A percentile compares a stretch with the other conserved stretches of the same genome.
These are phyloP conservation scores for Vipera latastei DNA, from an alignment of 2,797 vertebrate genomes.

Conservation along the genomic window DNA sequence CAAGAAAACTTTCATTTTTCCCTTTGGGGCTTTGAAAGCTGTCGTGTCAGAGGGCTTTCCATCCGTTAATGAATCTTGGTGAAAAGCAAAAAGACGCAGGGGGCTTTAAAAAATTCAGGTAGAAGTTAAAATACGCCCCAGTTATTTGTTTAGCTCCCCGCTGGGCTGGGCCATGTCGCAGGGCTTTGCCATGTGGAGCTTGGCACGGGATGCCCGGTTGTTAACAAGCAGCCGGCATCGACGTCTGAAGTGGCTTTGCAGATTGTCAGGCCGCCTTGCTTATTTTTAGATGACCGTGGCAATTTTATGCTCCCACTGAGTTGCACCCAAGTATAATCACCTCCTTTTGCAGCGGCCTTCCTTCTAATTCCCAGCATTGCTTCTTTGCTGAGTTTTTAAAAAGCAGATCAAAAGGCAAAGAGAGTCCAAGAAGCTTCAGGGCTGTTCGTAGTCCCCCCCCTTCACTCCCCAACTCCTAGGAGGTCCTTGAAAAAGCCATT, in stretches of 20 bases:
- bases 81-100: neutral
- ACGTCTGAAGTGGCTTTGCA: conserved; percentile 1
- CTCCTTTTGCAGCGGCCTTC: neutral
- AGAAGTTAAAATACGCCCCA: neutral
- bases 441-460: no score
- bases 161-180: neutral
- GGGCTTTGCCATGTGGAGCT: fast-evolving
- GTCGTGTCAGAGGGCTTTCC: neutral
- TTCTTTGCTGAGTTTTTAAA: neutral
- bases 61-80: neutral
- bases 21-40: neutral
- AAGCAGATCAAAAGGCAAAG: neutral
- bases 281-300: conserved; percentile 11
- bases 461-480: no score
- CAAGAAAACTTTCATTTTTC: neutral
- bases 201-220: neutral
- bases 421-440: neutral
- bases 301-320: neutral
- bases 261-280: neutral
- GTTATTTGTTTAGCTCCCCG: neutral
- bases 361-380: conserved; percentile 11
- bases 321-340: neutral
- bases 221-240: neutral
- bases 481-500: neutral
- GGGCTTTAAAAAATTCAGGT: neutral